Evolutionary conservation across 2,113 vertebrate species (phyloP).

Genomic region (Orthonyx spaldingii): DNA sequence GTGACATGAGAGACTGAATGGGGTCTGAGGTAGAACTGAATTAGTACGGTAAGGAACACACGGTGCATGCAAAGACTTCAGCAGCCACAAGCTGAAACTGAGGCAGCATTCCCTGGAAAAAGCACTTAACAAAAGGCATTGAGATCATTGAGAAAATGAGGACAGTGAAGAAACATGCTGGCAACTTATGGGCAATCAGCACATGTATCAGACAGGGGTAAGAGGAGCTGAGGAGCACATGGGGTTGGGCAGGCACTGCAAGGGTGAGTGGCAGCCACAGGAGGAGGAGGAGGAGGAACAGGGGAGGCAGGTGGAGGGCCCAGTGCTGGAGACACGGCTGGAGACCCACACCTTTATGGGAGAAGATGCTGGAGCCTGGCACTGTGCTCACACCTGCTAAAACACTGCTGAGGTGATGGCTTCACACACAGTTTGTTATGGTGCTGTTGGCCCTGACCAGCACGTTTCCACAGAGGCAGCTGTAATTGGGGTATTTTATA

Average conservation of each 20-base stretch:
- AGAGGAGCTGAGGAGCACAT: background rate
- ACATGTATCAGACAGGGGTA: fast-evolving
- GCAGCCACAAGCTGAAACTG: background rate
- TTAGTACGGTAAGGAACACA: background rate
- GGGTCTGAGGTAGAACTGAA: background rate
- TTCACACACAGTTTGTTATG: background rate
- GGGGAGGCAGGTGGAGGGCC: background rate
- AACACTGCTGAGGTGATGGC: background rate
- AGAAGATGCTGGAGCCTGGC: background rate
- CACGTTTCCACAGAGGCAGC: background rate
- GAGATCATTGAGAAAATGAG: background rate
- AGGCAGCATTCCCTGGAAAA: background rate
- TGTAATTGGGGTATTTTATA: background rate
- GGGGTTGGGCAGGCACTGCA: background rate
- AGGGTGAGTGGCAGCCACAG: fast-evolving
- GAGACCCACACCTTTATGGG: too few species aligned
- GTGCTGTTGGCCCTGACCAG: background rate
- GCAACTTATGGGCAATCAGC: background rate
- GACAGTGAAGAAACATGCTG: background rate
- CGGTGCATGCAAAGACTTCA: fast-evolving
- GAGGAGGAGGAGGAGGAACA: background rate
- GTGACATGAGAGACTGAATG: background rate
- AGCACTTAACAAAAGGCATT: background rate
- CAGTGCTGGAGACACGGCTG: fast-evolving
- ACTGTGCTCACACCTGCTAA: background rate